Evolutionary conservation across 2,113 vertebrate species (phyloP), one percentile per base, ranked within the genome.

Genomic region (Hemichromis elongatus): DNA sequence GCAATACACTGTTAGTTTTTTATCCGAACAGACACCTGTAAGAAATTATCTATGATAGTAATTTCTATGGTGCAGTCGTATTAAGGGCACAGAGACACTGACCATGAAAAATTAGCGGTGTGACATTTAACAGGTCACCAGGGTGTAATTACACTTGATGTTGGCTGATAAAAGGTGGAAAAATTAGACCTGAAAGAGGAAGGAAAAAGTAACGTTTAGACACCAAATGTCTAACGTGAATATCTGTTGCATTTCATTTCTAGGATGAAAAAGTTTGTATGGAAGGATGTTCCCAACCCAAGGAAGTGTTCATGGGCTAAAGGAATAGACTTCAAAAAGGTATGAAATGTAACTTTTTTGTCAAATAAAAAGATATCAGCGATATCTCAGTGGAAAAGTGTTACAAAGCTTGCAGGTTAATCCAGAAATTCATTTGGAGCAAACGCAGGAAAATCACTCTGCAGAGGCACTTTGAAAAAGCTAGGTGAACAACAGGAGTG

Each of bases 241-340:
- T n/a, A 53, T 86, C 13, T 80, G 9, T 68, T 90, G 26, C 30
- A 28, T 3, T 84, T 79, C 4, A 30, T 89, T 96, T 95, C 19
- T 93, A 99, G 99, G 91, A 96, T 99, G 96, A 99, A 97, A 94
- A 98, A 94, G 30, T 88, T 98, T 57, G 94, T 99, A 84, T 99
- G 98, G 98, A 97, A 98, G 85, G 97, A 99, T 40, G 96, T 99
- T 70, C 99, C 99, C 66, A 98, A 99, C 85, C 99, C 99, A 26
- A 98, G 96, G 92, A 97, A 98, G 21, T 99, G 98, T 86, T 99
- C 99, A 16, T 99, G 99, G 99, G 99, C 98, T 3, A 97, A 97
- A 95, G 98, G 96, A 93, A 92, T 98, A n/a, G 97, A 99, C 92
- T 97, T 99, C 77, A 96, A 97, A 92, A 97, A 97, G 98, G 99